Conservation (phyloP, 1,140 invertebrate genomes). For the Dreissena rostriformis region DNA sequence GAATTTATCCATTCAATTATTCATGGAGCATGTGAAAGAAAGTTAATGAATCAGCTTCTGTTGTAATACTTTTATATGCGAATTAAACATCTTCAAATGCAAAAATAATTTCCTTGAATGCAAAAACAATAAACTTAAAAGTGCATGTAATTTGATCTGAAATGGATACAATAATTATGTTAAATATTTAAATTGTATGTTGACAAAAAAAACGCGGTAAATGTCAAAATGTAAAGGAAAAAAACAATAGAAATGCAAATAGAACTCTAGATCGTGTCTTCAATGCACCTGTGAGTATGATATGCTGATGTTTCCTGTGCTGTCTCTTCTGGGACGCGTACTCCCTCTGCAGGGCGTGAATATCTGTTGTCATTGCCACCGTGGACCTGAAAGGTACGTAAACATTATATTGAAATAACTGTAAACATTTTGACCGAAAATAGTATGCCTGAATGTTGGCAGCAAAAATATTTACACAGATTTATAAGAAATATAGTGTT, state of each 20-base stretch:
- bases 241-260: slow-evolving; percentile 17
- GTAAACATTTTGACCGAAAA: too few relatives aligned
- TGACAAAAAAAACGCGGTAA: too few relatives aligned
- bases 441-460: too few relatives aligned
- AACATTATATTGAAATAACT: too few relatives aligned
- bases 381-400: background rate
- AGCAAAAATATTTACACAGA: too few relatives aligned
- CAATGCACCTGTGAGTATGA: background rate
- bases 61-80: too few relatives aligned
- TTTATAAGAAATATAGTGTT: too few relatives aligned
- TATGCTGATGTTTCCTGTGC: slow-evolving; percentile 82
- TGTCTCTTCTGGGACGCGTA: slow-evolving; percentile 93
- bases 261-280: slow-evolving; percentile 81
- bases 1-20: too few relatives aligned
- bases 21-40: background rate
- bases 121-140: too few relatives aligned
- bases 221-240: background rate
- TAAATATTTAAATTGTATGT: too few relatives aligned
- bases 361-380: slow-evolving; percentile 89
- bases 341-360: slow-evolving; percentile 94
- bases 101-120: background rate
- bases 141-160: background rate
- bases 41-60: background rate
- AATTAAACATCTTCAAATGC: background rate
- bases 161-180: too few relatives aligned